Base-by-base conservation (phyloP, 1,140 invertebrate species). In the Vanessa atalanta region DNA sequence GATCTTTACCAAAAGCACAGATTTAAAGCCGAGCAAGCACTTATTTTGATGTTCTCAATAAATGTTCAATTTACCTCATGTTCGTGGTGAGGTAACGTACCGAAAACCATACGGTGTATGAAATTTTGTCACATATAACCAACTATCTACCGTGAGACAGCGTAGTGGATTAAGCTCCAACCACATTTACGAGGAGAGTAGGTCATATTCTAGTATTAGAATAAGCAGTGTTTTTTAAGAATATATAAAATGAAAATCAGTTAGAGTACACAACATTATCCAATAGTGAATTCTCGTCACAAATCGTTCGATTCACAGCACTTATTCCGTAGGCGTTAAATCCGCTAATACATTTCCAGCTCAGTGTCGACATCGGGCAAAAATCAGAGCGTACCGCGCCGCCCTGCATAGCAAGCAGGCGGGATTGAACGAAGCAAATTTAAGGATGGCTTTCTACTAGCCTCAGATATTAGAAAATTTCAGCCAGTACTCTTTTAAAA, bases 381-480 rank as follows among this genome's bases (percentile, higher is more conserved):
- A 93, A 93, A 93, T 93, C 91, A 91, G 86, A 85, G 82, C 85
- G 77, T 76, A 47, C 75, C 60, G 83, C 77, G 80, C 81, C 85
- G 85, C 78, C 85, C 85, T 86, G 91, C 86, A 93, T 93, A 90
- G 85, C 83, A 93, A 93, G 77, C 81, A 92, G 91, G 57, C 70
- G 66, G 74, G 72, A 82, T 78, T 73, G 81, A 75, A 71, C 75
- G 55, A 68, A 78, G 47, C n/a, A 23, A 61, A 8, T 61, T 61
- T 61, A 26, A 61, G 57, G 57, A 61, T 14, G 26, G 13, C 57
- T 37, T 31, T 61, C 57, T 61, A 61, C 16, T 61, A 43, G 8
- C 20, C 13, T 31, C 14, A 26, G 7, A 60, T n/a, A 61, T 26
- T n/a, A 43, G 8, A 61, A 13, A 37, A 23, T 23, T 57, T 31